phyloP scores from a whole-genome alignment of 2,888 invertebrate species.

The Iphiclides podalirius region DNA sequence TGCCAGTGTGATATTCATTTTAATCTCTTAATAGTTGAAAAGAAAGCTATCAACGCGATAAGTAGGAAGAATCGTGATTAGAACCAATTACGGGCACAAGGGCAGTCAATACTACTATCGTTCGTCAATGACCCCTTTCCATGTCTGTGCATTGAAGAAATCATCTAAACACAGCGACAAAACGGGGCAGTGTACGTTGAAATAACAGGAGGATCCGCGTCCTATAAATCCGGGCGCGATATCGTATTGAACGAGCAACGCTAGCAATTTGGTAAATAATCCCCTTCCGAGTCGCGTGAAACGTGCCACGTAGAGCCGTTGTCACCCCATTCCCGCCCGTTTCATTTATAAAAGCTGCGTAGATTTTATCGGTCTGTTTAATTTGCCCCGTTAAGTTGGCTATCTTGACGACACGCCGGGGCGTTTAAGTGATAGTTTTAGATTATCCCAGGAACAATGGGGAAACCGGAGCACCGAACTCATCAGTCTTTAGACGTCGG shows the following conservation, averaged over 20 bases:
- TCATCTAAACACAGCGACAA: background rate
- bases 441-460: constrained; percentile 12
- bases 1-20: background rate
- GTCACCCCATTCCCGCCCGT: constrained; percentile 30
- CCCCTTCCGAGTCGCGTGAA: constrained; percentile 33
- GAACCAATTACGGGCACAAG: background rate
- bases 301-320: constrained; percentile 27
- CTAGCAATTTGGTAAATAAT: constrained; percentile 44
- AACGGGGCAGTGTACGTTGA: constrained; percentile 6
- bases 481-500: background rate
- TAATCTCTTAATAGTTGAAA: constrained; percentile 1
- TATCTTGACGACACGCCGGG: constrained; percentile 18
- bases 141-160: background rate
- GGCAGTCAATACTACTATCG: background rate
- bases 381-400: constrained; percentile 26
- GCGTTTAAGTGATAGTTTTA: constrained; percentile 20
- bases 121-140: background rate
- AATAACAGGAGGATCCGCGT: background rate
- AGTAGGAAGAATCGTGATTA: background rate
- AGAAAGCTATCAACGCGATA: background rate
- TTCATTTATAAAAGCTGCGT: constrained; percentile 29
- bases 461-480: background rate
- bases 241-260: constrained; percentile 22
- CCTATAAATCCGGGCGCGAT: background rate
- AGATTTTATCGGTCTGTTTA: constrained; percentile 28